Base-by-base conservation (phyloP, 92 coral and sea anemone species). In the Siderastrea radians region DNA sequence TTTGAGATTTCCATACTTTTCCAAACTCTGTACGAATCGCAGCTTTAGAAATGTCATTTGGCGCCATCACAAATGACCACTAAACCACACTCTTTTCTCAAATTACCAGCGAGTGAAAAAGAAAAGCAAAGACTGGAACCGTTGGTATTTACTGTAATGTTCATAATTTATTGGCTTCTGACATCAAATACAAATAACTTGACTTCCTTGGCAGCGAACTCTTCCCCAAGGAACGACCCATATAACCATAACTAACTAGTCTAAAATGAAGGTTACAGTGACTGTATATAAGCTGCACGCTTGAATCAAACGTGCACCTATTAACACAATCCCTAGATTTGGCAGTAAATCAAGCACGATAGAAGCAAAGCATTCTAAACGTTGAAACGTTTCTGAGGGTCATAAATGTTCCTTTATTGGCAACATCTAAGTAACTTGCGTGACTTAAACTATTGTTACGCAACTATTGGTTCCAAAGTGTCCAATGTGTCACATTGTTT, bases 151-250 rank as follows among this genome's bases (percentile, higher is more conserved):
- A 74, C 62, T 84, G 69, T 69, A 85, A 75, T 76, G 89, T 48
- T 75, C 77, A 85, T 76, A 75, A 86, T 95, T 93, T 80, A 93
- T 93, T 95, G 94, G 98, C 98, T 93, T 95, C 98, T 95, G 98
- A 95, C 98, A 95, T 95, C 98, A 95, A 95, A 95, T 93, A 92
- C 87, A 90, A 72, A 89, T 77, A 88, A 89, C 77, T 14, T 80
- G 90, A 82, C 95, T 89, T 87, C 87, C 65, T 73, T 72, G 71
- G 87, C 87, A 84, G 87, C 49, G 59, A 84, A 73, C 87, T 63
- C 80, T 82, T 66, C 78, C 78, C 80, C 87, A 26, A 73, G 59
- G 49, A 59, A 61, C 50, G 48, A 84, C 87, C 87, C 26, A 59
- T 63, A 59, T 74, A 63, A 81, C 72, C 80, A 61, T 59, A 71